A percentile compares a stretch with the other conserved stretches of the same genome.
Conservation (phyloP, 2,113 vertebrate genomes). For the Quiscalus mexicanus region DNA sequence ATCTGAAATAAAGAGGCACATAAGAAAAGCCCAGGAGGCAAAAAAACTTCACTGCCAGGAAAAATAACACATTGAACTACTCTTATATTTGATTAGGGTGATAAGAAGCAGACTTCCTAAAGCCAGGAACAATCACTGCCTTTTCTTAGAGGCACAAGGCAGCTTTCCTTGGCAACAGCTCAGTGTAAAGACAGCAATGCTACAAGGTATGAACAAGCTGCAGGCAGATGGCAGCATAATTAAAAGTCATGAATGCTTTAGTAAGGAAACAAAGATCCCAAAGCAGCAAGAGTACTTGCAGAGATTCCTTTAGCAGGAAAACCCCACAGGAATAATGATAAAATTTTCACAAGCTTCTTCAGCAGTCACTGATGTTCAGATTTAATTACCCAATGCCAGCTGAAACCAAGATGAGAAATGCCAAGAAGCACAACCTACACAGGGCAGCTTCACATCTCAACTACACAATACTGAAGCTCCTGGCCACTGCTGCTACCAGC, state of each 20-base stretch:
- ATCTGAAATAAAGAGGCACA: background rate
- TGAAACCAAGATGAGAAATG: background rate
- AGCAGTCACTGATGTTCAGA: background rate
- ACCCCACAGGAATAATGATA: background rate
- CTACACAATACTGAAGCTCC: background rate
- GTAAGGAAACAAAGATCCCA: background rate
- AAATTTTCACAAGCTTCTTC: background rate
- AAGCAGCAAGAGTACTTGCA: background rate
- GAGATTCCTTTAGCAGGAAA: background rate
- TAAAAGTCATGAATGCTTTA: background rate
- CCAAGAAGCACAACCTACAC: background rate
- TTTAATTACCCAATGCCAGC: background rate
- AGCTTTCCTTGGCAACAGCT: background rate
- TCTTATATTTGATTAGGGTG: background rate
- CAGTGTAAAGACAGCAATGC: background rate
- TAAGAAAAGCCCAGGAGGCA: background rate
- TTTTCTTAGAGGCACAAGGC: background rate
- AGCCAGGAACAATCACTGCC: background rate
- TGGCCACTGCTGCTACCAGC: background rate
- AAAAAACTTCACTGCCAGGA: background rate
- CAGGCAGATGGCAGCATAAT: slow-evolving; percentile 48
- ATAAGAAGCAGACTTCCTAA: background rate
- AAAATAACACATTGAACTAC: background rate
- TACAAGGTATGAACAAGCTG: background rate
- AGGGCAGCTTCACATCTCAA: background rate